phyloP scores from a whole-genome alignment of 30 jellyfish, hydroid and myxozoan species.

The Aurelia sp. region DNA sequence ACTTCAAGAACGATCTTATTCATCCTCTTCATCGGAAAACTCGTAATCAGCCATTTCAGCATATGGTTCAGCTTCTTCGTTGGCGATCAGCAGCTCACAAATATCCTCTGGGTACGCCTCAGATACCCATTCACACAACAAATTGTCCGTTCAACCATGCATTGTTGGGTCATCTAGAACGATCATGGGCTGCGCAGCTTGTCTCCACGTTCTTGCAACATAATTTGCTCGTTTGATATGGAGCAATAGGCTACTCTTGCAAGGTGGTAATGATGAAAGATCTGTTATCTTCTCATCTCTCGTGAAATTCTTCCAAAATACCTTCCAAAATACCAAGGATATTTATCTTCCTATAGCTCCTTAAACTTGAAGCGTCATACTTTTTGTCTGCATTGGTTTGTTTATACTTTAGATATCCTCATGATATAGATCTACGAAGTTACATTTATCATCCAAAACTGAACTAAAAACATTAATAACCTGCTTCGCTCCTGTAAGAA shows the following conservation, averaged over 20 bases:
- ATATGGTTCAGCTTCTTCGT: background rate
- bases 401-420: too few relatives aligned
- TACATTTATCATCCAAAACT: too few relatives aligned
- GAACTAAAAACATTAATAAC: too few relatives aligned
- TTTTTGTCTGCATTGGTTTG: too few relatives aligned
- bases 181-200: conserved; percentile 7
- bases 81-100: conserved; percentile 11
- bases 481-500: too few relatives aligned
- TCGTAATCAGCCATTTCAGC: background rate
- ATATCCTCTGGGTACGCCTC: conserved; percentile 11
- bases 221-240: conserved; percentile 46
- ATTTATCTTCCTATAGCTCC: too few relatives aligned
- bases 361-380: background rate
- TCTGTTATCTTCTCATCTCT: conserved; percentile 49
- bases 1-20: too few relatives aligned
- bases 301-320: too few relatives aligned
- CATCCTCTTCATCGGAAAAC: too few relatives aligned
- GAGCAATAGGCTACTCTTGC: conserved; percentile 22
- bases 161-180: conserved; percentile 5
- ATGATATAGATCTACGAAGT: too few relatives aligned
- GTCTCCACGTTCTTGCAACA: conserved; percentile 55
- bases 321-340: too few relatives aligned
- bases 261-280: conserved; percentile 50
- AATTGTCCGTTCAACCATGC: conserved; percentile 14
- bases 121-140: too few relatives aligned